Percentiles rank a stretch among this genome's conserved stretches.
These are phyloP conservation scores for Heliocidaris erythrogramma DNA, from an alignment of 35 echinoderm and acorn worm species.

Conservation along the genomic window DNA sequence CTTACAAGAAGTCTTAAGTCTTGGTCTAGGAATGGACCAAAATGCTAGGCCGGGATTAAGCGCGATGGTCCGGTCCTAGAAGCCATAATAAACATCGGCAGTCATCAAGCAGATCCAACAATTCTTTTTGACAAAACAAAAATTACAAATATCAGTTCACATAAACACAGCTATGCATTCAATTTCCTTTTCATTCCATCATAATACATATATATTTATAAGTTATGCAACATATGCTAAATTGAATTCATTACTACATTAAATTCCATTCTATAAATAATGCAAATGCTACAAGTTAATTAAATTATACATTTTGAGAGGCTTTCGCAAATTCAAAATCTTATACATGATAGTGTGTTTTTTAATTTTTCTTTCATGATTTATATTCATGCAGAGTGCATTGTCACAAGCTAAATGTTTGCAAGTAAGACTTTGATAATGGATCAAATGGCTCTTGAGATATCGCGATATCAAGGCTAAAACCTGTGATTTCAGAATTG, in stretches of 20 bases:
- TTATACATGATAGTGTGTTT: background rate
- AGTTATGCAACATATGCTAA: background rate
- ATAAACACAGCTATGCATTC: background rate
- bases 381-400: background rate
- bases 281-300: background rate
- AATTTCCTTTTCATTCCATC: background rate
- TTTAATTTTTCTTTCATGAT: background rate
- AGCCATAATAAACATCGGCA: background rate
- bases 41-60: constrained; percentile 42
- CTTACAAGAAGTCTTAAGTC: background rate
- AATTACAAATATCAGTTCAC: constrained; percentile 1
- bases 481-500: too few relatives aligned
- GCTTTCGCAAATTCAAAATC: background rate
- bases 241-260: background rate
- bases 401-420: background rate
- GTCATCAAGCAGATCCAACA: background rate
- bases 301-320: constrained; percentile 26
- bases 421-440: background rate
- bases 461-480: too few relatives aligned
- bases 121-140: background rate
- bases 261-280: constrained; percentile 17
- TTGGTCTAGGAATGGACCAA: constrained; percentile 49
- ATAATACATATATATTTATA: constrained; percentile 20
- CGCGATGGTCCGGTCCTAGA: constrained; percentile 13
- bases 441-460: too few relatives aligned